A percentile compares a stretch with the other conserved stretches of the same genome.
Conservation (phyloP, 2,888 invertebrate species). For the Lasioglossum calceatum region DNA sequence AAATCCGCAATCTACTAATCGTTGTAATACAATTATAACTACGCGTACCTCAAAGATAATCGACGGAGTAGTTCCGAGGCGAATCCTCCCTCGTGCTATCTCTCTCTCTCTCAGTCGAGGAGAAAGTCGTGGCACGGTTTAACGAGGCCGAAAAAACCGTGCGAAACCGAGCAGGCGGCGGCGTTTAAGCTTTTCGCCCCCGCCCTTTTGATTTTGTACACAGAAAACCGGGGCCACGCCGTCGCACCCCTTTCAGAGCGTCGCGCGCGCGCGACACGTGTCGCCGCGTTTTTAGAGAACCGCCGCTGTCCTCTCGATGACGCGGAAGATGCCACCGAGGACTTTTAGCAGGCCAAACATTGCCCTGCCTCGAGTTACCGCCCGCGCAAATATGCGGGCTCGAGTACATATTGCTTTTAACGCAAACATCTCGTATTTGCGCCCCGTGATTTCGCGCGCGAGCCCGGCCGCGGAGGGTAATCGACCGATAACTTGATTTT, state of each 20-base stretch:
- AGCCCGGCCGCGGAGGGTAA: constrained; percentile 42
- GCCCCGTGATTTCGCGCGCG: constrained; percentile 40
- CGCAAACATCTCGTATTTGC: constrained; percentile 67
- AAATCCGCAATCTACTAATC: too few relatives aligned
- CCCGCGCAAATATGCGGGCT: constrained; percentile 65
- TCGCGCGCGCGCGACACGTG: constrained; percentile 2
- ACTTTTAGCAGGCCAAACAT: constrained; percentile 82
- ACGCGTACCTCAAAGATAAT: neutral
- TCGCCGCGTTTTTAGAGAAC: constrained; percentile 58
- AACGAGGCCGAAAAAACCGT: constrained; percentile 63
- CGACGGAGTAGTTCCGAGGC: neutral
- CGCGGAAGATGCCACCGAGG: constrained; percentile 62
- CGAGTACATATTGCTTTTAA: constrained; percentile 70
- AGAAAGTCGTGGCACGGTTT: constrained; percentile 42
- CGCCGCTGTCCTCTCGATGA: constrained; percentile 54
- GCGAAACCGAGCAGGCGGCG: constrained; percentile 72
- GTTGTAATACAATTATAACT: too few relatives aligned
- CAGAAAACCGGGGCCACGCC: constrained; percentile 7
- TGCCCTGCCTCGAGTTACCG: constrained; percentile 75
- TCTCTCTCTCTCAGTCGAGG: neutral
- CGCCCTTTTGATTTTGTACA: constrained; percentile 70
- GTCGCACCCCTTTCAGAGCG: neutral
- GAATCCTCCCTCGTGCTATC: neutral
- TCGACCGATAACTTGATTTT: constrained; percentile 29
- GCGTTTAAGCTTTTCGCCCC: constrained; percentile 66